Base-by-base conservation (phyloP, 2,888 invertebrate species). In the Piscicola geometra region DNA sequence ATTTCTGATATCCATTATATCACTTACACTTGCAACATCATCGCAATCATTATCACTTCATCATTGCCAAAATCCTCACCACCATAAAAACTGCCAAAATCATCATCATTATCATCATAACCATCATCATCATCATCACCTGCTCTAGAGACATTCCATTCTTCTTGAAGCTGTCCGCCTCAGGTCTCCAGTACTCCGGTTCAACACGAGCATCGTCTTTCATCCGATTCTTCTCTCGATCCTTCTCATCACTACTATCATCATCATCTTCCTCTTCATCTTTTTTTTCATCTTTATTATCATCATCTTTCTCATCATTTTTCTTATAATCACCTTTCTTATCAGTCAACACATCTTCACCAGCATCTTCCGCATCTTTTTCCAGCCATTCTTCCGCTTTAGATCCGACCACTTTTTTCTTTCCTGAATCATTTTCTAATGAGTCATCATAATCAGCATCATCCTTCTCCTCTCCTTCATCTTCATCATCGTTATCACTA, bases 161-260 rank as follows among this genome's bases (percentile, higher is more conserved):
- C 33, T 72, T 50, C 52, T 72, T 56, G 56, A 56, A 56, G n/a
- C 25, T 56, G 3, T 56, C 56, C 1, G 72, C 32, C 56, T 50
- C 56, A 32, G 18, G 18, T 33, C 47, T 56, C 56, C n/a, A 12
- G 56, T 41, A 0, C 32, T 32, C n/a, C 2, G 5, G 5, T 12
- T 72, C 72, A 21, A 1, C 5, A 0, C 56, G 32, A 0, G 64
- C 66, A 2, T 67, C 67, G 32, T 35, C 32, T n/a, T n/a, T n/a
- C n/a, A n/a, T n/a, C n/a, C n/a, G n/a, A n/a, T n/a, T n/a, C n/a
- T n/a, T n/a, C n/a, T n/a, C n/a, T n/a, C n/a, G n/a, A 30, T 60
- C 66, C 30, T 33, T 32, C 18, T 41, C 28, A 28, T 66, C 64
- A 21, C 66, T 56, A 5, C n/a, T 66, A 60, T 74, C 66, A 18